Evolutionary conservation across 2,797 vertebrate species (phyloP).

Genomic region (Toxotes lorentzi): DNA sequence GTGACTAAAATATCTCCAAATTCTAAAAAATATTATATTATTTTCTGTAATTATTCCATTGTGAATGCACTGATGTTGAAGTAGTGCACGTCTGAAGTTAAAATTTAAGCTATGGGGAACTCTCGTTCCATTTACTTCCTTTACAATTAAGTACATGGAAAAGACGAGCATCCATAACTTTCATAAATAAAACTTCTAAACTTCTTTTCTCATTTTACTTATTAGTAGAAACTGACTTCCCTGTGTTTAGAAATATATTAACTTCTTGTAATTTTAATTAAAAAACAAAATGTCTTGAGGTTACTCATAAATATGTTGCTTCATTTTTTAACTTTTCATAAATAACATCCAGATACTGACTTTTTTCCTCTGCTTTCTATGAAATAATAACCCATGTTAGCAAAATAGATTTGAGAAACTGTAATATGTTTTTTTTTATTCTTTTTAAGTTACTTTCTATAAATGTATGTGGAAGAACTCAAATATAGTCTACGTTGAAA

Average conservation of each 20-base stretch:
- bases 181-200: slow-evolving; percentile 90
- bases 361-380: slow-evolving; percentile 86
- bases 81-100: slow-evolving; percentile 81
- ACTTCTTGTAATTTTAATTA: slow-evolving; percentile 88
- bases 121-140: slow-evolving; percentile 53
- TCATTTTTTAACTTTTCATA: slow-evolving; percentile 86
- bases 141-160: slow-evolving; percentile 64
- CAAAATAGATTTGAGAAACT: slow-evolving; percentile 91
- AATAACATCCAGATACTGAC: slow-evolving; percentile 92
- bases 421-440: slow-evolving; percentile 84
- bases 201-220: slow-evolving; percentile 82
- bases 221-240: slow-evolving; percentile 89
- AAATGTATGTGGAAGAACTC: slow-evolving; percentile 88
- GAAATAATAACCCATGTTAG: slow-evolving; percentile 91
- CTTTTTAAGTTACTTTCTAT: slow-evolving; percentile 86
- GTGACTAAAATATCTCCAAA: slow-evolving; percentile 89
- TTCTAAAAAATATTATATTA: slow-evolving; percentile 88
- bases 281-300: slow-evolving; percentile 90
- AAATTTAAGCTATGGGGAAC: slow-evolving; percentile 80
- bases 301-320: slow-evolving; percentile 91
- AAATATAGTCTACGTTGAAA: slow-evolving; percentile 84
- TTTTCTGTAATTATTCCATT: slow-evolving; percentile 84
- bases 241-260: slow-evolving; percentile 92
- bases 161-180: slow-evolving; percentile 77
- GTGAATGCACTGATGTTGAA: slow-evolving; percentile 79